These are phyloP conservation scores for Morone saxatilis DNA, from an alignment of 2,113 vertebrate genomes.

Conservation along the genomic window DNA sequence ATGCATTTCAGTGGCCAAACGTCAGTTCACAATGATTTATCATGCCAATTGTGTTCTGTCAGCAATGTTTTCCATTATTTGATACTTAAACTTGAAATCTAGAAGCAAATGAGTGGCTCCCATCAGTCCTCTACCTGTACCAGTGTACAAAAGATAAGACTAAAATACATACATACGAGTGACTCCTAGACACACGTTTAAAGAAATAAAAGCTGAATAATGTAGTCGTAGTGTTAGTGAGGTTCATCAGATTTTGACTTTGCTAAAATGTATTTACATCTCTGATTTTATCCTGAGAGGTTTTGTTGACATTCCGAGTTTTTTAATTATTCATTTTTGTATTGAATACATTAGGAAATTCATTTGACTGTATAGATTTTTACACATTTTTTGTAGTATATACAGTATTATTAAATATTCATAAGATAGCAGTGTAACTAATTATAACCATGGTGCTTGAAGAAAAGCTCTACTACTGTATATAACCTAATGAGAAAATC, in stretches of 20 bases:
- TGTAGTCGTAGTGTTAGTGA: background rate
- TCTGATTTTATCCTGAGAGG: conserved; percentile 3
- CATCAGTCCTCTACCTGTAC: background rate
- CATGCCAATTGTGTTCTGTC: background rate
- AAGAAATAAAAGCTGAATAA: background rate
- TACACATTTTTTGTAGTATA: conserved; percentile 35
- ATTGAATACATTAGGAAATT: conserved; percentile 49
- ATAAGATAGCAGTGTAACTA: conserved; percentile 49
- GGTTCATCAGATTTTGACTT: conserved; percentile 21
- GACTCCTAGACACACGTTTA: background rate
- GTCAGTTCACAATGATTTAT: background rate
- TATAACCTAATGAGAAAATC: conserved; percentile 40
- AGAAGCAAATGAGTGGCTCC: background rate
- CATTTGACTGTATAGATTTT: conserved; percentile 52
- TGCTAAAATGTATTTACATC: conserved; percentile 42
- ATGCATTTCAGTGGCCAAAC: background rate
- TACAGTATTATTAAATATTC: conserved; percentile 56
- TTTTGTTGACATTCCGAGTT: conserved; percentile 28
- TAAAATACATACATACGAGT: background rate
- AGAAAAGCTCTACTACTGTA: conserved; percentile 14
- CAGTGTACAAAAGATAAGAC: background rate
- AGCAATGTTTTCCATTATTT: background rate
- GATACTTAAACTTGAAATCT: background rate
- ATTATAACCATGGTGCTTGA: conserved; percentile 53
- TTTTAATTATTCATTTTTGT: conserved; percentile 44